These are phyloP conservation scores for Triops cancriformis DNA, from an alignment of 1,140 invertebrate genomes.

Conservation along the genomic window DNA sequence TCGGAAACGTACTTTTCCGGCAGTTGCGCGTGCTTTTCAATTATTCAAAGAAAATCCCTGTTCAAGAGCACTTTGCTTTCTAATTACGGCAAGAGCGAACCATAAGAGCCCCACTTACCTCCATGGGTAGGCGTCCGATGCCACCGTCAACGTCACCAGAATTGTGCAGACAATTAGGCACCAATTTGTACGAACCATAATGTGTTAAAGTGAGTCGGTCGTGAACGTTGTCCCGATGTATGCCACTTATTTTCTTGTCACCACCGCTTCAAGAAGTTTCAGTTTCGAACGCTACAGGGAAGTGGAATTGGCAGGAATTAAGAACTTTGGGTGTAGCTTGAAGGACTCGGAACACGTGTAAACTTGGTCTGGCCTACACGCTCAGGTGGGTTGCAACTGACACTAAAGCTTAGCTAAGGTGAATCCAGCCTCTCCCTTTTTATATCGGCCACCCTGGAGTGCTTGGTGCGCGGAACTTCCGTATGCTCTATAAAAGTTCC, in stretches of 20 bases:
- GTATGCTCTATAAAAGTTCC: conserved; percentile 1
- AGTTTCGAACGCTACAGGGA: too few relatives aligned
- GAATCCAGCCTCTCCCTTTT: conserved; percentile 5
- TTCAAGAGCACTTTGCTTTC: too few relatives aligned
- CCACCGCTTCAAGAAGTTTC: too few relatives aligned
- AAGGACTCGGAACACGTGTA: not conserved
- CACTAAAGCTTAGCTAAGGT: not conserved
- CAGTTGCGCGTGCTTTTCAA: too few relatives aligned
- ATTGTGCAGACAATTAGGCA: not conserved
- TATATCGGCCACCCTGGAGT: not conserved
- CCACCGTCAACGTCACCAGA: not conserved
- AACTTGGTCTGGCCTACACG: not conserved
- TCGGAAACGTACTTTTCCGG: too few relatives aligned
- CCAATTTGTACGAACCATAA: not conserved
- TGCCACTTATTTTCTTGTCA: not conserved
- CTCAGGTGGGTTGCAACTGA: not conserved
- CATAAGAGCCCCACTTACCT: not conserved
- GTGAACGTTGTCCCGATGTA: not conserved
- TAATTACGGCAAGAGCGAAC: too few relatives aligned
- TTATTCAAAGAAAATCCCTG: too few relatives aligned
- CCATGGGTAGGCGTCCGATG: not conserved
- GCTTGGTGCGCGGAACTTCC: not conserved
- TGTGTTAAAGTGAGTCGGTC: not conserved
- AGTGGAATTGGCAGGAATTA: too few relatives aligned
- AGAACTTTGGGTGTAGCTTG: too few relatives aligned